Evolutionary conservation across 2,113 vertebrate species (phyloP).

Genomic region (Lynx canadensis): DNA sequence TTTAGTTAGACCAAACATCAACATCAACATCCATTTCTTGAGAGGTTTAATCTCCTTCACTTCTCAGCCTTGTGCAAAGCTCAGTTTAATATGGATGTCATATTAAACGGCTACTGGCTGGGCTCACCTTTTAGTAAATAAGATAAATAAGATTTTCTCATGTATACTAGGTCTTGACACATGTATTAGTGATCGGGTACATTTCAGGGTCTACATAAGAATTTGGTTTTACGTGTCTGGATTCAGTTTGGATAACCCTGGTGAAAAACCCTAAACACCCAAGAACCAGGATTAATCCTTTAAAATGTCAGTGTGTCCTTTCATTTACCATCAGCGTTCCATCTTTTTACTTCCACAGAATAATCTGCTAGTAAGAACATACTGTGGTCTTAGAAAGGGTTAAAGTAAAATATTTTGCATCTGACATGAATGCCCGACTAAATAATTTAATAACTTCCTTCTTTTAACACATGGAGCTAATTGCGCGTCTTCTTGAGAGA

Average conservation of each 20-base stretch:
- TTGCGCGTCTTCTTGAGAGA: constrained; percentile 9
- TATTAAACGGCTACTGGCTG: neutral
- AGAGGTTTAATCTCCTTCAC: neutral
- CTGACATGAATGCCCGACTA: neutral
- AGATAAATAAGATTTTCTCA: constrained; percentile 3
- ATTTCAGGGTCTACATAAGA: neutral
- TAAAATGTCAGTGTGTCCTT: neutral
- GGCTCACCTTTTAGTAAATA: constrained; percentile 21
- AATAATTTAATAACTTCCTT: constrained; percentile 10
- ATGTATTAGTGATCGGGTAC: neutral
- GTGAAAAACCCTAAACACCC: neutral
- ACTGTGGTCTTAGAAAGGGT: neutral
- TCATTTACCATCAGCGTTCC: neutral
- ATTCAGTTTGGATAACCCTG: neutral
- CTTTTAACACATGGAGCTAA: constrained; percentile 52
- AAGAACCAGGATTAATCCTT: neutral
- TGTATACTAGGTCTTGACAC: neutral
- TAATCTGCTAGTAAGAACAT: neutral
- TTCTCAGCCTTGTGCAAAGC: neutral
- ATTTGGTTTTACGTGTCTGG: neutral
- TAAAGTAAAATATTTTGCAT: constrained; percentile 36
- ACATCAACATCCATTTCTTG: neutral
- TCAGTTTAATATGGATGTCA: neutral
- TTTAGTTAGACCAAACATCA: neutral
- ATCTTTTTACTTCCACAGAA: neutral